Conservation (phyloP, 2,797 vertebrate species). For the Oryzias sinensis region DNA sequence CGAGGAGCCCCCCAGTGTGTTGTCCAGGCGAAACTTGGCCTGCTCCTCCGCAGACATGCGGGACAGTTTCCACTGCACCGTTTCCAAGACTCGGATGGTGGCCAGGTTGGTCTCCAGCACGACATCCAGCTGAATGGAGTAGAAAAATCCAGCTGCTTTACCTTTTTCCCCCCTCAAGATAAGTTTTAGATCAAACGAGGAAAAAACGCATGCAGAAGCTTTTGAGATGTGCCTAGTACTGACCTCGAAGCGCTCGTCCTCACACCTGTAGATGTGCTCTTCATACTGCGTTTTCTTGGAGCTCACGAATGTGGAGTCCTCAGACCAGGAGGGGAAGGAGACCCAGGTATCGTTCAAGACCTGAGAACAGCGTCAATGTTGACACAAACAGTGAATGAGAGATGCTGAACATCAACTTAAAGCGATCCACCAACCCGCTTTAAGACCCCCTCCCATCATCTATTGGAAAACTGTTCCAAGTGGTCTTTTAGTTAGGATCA, state of each 20-base stretch:
- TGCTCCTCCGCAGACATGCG: conserved; percentile 97
- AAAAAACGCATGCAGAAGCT: neutral
- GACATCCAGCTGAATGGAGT: conserved; percentile 86
- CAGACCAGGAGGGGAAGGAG: conserved; percentile 98
- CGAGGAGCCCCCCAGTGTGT: conserved; percentile 92
- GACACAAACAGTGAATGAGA: too few relatives aligned
- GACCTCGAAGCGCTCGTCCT: conserved; percentile 98
- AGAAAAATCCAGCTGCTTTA: neutral
- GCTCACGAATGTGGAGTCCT: conserved; percentile 98
- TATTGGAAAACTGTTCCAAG: too few relatives aligned
- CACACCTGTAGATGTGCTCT: conserved; percentile 98
- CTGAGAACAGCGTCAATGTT: conserved; percentile 58
- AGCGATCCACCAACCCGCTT: too few relatives aligned
- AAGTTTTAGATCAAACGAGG: neutral
- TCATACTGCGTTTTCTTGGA: conserved; percentile 99
- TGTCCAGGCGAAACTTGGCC: conserved; percentile 91
- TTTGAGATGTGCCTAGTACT: conserved; percentile 7
- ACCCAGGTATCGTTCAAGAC: conserved; percentile 99
- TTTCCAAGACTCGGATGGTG: conserved; percentile 91
- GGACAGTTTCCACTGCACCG: conserved; percentile 93
- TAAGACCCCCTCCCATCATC: too few relatives aligned
- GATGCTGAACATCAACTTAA: too few relatives aligned
- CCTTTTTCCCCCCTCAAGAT: too few relatives aligned
- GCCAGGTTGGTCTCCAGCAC: conserved; percentile 97
- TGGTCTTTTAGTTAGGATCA: too few relatives aligned